Evolutionary conservation across 2,797 vertebrate species (phyloP).

Genomic region (Aldrovandia affinis): DNA sequence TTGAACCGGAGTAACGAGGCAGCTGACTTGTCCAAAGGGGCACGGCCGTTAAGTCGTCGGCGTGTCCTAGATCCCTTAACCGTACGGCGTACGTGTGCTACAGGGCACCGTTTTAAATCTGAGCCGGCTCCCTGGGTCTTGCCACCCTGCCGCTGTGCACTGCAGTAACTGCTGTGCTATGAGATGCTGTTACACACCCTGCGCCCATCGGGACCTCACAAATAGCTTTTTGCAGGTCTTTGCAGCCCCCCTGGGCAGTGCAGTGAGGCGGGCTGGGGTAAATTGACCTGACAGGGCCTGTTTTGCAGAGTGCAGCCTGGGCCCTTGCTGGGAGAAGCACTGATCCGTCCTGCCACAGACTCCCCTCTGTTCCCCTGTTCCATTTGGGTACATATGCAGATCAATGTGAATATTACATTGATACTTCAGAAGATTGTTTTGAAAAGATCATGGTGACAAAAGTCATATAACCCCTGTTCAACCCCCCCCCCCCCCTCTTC

Average conservation of each 20-base stretch:
- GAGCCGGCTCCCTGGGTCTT: background rate
- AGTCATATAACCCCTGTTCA: background rate
- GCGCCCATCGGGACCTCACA: conserved; percentile 44
- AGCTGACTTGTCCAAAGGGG: conserved; percentile 7
- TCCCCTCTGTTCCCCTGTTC: background rate
- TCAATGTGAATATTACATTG: background rate
- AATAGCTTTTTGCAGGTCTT: conserved; percentile 57
- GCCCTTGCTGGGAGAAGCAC: conserved; percentile 33
- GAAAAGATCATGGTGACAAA: background rate
- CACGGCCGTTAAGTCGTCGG: background rate
- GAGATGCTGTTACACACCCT: conserved; percentile 38
- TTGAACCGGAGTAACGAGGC: conserved; percentile 29
- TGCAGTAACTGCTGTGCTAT: conserved; percentile 38
- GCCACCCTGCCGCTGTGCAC: background rate
- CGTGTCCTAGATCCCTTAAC: conserved; percentile 10
- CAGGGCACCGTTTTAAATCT: background rate
- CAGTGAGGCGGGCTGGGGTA: conserved; percentile 56
- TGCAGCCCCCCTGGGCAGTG: conserved; percentile 56
- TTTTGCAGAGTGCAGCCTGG: conserved; percentile 45
- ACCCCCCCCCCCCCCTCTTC: too few species aligned
- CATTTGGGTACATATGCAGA: background rate
- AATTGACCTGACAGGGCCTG: conserved; percentile 61
- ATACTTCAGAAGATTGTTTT: too few species aligned
- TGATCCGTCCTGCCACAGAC: background rate
- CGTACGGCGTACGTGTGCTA: background rate